Conservation (phyloP, 2,888 invertebrate species). For the Pecten maximus region DNA sequence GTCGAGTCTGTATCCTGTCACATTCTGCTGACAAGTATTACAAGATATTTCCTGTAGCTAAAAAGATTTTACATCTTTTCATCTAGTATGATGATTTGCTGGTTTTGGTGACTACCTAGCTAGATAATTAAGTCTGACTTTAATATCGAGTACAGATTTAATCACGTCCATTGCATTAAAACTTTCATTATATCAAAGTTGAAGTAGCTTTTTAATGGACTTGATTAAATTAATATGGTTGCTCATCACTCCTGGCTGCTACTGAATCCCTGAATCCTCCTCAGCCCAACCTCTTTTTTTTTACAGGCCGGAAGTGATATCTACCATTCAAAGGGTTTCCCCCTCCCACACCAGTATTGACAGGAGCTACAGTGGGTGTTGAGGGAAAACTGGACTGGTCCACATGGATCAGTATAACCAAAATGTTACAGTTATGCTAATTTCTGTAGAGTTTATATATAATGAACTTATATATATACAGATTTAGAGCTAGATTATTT, state of each 20-base stretch:
- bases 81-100: neutral
- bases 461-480: too few relatives aligned
- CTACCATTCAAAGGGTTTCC: neutral
- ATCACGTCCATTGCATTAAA: neutral
- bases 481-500: too few relatives aligned
- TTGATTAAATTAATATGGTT: neutral
- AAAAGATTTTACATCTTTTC: neutral
- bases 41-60: neutral
- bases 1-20: too few relatives aligned
- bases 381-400: neutral
- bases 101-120: neutral
- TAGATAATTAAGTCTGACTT: neutral
- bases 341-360: neutral
- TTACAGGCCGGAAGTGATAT: neutral
- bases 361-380: neutral
- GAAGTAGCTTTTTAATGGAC: neutral
- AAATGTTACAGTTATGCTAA: too few relatives aligned
- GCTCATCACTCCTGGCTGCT: neutral
- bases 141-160: neutral
- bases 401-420: neutral
- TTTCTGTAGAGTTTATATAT: too few relatives aligned
- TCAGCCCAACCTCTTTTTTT: neutral
- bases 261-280: neutral
- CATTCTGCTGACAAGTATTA: too few relatives aligned
- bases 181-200: neutral